A percentile compares a stretch with the other conserved stretches of the same genome.
Conservation (phyloP, 2,888 invertebrate genomes). For the Eilema caniola region DNA sequence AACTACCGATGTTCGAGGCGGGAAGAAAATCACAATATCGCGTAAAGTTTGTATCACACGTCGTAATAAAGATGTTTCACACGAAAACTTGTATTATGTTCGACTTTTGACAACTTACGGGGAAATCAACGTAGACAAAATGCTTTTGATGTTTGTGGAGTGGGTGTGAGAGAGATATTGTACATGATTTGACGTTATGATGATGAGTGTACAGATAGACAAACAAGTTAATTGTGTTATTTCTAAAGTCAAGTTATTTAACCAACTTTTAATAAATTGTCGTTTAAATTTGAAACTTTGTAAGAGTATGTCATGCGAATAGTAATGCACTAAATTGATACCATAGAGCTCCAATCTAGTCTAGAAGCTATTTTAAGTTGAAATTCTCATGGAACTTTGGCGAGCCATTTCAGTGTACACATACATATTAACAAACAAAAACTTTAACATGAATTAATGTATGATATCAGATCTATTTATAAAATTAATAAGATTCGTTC, state of each 20-base stretch:
- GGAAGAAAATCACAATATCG: constrained; percentile 51
- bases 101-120: constrained; percentile 14
- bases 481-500: constrained; percentile 19
- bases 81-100: constrained; percentile 23
- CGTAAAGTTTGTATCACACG: constrained; percentile 37
- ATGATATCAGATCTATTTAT: constrained; percentile 20
- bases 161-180: background rate
- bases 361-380: background rate
- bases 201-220: background rate
- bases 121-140: background rate
- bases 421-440: background rate
- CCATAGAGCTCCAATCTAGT: too few relatives aligned
- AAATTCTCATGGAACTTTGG: background rate
- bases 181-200: background rate
- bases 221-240: background rate
- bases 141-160: constrained; percentile 9
- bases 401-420: background rate
- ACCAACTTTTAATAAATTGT: too few relatives aligned
- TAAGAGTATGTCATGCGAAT: background rate
- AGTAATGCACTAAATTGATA: background rate
- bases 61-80: constrained; percentile 25
- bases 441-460: background rate
- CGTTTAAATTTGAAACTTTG: background rate
- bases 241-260: background rate
- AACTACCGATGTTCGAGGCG: constrained; percentile 56